phyloP scores from a whole-genome alignment of 2,113 vertebrate genomes.

The Ictalurus punctatus region DNA sequence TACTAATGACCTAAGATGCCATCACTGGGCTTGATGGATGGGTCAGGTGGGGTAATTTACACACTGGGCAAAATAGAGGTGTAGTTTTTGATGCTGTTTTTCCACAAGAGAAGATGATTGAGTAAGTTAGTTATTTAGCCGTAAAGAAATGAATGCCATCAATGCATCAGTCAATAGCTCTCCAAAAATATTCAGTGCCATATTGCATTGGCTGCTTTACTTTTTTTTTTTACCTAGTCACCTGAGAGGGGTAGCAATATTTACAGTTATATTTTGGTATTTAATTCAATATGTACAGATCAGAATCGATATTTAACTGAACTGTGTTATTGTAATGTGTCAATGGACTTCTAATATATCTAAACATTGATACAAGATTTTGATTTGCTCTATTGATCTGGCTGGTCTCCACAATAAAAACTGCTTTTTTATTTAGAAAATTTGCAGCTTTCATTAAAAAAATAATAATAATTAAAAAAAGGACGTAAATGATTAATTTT shows the following conservation, averaged over 20 bases:
- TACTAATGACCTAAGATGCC: slow-evolving; percentile 53
- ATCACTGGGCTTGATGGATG: slow-evolving; percentile 53
- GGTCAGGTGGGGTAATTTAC: slow-evolving; percentile 31
- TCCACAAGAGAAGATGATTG: slow-evolving; percentile 57
- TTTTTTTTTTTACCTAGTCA: slow-evolving; percentile 53
- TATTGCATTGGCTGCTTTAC: slow-evolving; percentile 52
- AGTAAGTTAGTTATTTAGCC: slow-evolving; percentile 64
- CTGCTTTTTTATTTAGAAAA: neutral
- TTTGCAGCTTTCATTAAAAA: neutral
- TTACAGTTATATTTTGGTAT: slow-evolving; percentile 52
- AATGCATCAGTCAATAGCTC: slow-evolving; percentile 70
- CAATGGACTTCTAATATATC: slow-evolving; percentile 53
- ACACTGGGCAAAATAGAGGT: slow-evolving; percentile 50
- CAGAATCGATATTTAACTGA: slow-evolving; percentile 53
- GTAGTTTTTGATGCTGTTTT: slow-evolving; percentile 54
- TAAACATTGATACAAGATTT: neutral
- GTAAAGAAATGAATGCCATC: slow-evolving; percentile 70
- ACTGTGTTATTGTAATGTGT: slow-evolving; percentile 55
- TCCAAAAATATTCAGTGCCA: slow-evolving; percentile 60
- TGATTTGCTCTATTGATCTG: neutral
- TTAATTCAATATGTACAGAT: neutral
- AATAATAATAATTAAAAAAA: neutral
- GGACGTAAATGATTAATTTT: neutral
- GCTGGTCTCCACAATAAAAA: neutral
- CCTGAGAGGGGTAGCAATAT: slow-evolving; percentile 64